These are phyloP conservation scores for Siderastrea siderea DNA, from an alignment of 92 coral and sea anemone genomes.

Conservation along the genomic window DNA sequence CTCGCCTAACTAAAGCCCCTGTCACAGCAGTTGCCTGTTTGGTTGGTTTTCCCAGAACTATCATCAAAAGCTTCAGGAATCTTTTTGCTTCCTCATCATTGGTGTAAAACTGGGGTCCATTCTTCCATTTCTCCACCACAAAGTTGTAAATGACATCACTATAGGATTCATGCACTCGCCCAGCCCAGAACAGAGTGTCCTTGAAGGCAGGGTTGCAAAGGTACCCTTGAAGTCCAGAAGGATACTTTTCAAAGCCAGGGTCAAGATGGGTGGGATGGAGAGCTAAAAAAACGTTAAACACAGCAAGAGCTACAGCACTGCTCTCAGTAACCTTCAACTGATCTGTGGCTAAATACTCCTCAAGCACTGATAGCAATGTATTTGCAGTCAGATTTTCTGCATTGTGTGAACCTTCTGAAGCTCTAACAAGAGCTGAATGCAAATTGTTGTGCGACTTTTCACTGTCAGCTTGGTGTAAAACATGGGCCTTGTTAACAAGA, in stretches of 20 bases:
- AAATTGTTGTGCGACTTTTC: background rate
- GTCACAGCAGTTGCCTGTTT: conserved; percentile 84
- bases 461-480: conserved; percentile 44
- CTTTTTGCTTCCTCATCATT: conserved; percentile 68
- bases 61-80: conserved; percentile 80
- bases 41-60: conserved; percentile 85
- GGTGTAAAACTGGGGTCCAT: conserved; percentile 74
- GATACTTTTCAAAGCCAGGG: conserved; percentile 18
- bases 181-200: conserved; percentile 78
- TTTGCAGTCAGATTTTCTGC: conserved; percentile 35
- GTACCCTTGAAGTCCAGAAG: conserved; percentile 44
- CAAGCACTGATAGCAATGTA: conserved; percentile 61
- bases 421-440: conserved; percentile 17
- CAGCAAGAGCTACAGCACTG: conserved; percentile 86
- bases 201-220: conserved; percentile 64
- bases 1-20: conserved; percentile 59
- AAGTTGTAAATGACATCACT: conserved; percentile 82
- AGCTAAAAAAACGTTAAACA: conserved; percentile 71
- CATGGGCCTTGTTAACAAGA: conserved; percentile 60
- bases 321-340: conserved; percentile 77
- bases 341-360: conserved; percentile 66
- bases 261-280: conserved; percentile 61
- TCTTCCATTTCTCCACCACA: conserved; percentile 68
- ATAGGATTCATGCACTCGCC: conserved; percentile 68
- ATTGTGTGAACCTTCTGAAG: background rate